A percentile compares a stretch with the other conserved stretches of the same genome.
Evolutionary conservation across 2,888 invertebrate species (phyloP).

Genomic region (Limnephilus auricula): DNA sequence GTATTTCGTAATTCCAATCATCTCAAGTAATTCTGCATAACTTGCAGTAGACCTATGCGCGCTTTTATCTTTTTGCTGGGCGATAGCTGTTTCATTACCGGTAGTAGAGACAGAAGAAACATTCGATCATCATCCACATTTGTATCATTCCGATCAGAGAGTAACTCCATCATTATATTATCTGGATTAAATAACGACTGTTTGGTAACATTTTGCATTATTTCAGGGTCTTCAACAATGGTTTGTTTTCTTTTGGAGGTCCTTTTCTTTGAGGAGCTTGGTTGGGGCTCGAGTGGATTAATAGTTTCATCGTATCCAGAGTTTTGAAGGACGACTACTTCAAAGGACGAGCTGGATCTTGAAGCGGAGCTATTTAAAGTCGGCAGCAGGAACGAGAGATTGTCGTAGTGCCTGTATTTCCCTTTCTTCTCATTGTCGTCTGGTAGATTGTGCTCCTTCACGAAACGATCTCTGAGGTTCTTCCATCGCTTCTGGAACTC

Average conservation of each 20-base stretch:
- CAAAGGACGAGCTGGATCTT: neutral
- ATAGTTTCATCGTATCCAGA: neutral
- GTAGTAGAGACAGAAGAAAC: conserved; percentile 5
- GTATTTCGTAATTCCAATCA: neutral
- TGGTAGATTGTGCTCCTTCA: neutral
- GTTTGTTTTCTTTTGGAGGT: neutral
- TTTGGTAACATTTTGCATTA: neutral
- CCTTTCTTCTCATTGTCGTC: neutral
- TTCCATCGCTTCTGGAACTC: conserved; percentile 8
- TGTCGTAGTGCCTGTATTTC: neutral
- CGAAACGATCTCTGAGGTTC: conserved; percentile 11
- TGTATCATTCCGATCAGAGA: neutral
- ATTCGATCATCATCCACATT: neutral
- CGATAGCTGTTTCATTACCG: neutral
- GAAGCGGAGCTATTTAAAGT: neutral
- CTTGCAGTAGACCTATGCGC: neutral
- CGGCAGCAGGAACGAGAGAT: neutral
- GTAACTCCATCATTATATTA: neutral
- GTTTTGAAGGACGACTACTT: neutral
- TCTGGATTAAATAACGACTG: neutral
- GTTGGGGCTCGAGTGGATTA: neutral
- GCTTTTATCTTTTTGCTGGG: neutral
- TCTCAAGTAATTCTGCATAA: neutral
- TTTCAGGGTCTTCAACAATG: neutral
- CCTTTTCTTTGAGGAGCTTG: neutral